These are phyloP conservation scores for Melospiza melodia DNA, from an alignment of 2,113 vertebrate species.

Conservation along the genomic window DNA sequence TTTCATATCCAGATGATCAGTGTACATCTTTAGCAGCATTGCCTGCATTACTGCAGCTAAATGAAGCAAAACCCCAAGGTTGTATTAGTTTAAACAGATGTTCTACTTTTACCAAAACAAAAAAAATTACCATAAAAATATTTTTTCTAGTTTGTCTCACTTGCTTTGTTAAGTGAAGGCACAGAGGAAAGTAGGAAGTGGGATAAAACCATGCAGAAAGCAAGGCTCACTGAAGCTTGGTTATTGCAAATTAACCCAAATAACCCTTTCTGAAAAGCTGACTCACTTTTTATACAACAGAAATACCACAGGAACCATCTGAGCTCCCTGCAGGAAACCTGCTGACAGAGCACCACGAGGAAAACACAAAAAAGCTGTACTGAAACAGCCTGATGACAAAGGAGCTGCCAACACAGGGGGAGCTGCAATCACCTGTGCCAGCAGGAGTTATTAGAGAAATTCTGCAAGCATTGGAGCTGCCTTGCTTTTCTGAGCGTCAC, in stretches of 20 bases:
- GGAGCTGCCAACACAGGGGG: background rate
- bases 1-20: background rate
- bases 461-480: background rate
- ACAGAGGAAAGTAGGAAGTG: background rate
- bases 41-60: background rate
- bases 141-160: background rate
- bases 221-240: background rate
- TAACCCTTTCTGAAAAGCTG: slow-evolving; percentile 27
- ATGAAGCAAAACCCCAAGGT: background rate
- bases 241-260: background rate
- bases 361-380: background rate
- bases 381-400: background rate
- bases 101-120: background rate
- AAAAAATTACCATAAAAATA: background rate
- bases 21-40: background rate
- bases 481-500: background rate
- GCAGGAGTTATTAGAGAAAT: background rate
- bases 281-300: slow-evolving; percentile 23
- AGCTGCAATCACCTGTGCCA: background rate
- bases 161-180: background rate
- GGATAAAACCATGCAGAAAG: background rate
- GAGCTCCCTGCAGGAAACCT: background rate
- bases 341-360: background rate
- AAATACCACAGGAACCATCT: background rate
- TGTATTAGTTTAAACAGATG: background rate